Conservation (phyloP, 2,888 invertebrate genomes). For the Pheosia tremula region DNA sequence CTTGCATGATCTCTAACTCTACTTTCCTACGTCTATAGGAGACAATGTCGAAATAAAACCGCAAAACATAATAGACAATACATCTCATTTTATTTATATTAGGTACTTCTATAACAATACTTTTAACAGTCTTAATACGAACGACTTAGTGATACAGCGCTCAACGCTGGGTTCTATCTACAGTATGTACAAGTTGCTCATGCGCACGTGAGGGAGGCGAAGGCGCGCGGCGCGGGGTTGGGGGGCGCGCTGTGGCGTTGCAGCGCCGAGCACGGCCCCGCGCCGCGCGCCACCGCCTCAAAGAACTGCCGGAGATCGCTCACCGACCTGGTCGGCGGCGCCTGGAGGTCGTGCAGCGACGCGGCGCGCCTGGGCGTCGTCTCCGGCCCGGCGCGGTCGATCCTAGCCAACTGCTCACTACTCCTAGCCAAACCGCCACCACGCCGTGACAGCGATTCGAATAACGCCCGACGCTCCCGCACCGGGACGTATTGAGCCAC, state of each 20-base stretch:
- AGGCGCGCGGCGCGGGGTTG: slow-evolving; percentile 65
- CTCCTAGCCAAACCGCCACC: slow-evolving; percentile 86
- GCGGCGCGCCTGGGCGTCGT: slow-evolving; percentile 85
- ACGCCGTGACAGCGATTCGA: slow-evolving; percentile 87
- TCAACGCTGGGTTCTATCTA: slow-evolving; percentile 74
- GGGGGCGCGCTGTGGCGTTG: slow-evolving; percentile 70
- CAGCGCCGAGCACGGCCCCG: slow-evolving; percentile 54
- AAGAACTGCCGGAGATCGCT: slow-evolving; percentile 89
- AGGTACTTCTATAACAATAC: slow-evolving; percentile 81
- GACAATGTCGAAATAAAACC: slow-evolving; percentile 30
- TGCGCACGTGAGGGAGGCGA: slow-evolving; percentile 73
- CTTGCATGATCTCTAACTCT: slow-evolving; percentile 21
- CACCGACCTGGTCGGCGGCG: slow-evolving; percentile 83
- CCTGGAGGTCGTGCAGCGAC: slow-evolving; percentile 87
- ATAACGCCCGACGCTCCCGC: slow-evolving; percentile 87
- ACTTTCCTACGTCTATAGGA: not conserved
- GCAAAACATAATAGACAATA: slow-evolving; percentile 38
- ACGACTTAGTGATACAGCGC: slow-evolving; percentile 79
- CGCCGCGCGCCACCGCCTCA: slow-evolving; percentile 84
- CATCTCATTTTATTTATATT: slow-evolving; percentile 76
- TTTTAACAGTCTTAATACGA: slow-evolving; percentile 83
- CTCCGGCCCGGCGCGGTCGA: slow-evolving; percentile 48
- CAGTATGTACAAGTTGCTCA: slow-evolving; percentile 72
- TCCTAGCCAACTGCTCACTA: slow-evolving; percentile 83
- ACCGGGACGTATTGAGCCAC: slow-evolving; percentile 88